Evolutionary conservation across 2,797 vertebrate genomes (phyloP).

Genomic region (Etheostoma perlongum): DNA sequence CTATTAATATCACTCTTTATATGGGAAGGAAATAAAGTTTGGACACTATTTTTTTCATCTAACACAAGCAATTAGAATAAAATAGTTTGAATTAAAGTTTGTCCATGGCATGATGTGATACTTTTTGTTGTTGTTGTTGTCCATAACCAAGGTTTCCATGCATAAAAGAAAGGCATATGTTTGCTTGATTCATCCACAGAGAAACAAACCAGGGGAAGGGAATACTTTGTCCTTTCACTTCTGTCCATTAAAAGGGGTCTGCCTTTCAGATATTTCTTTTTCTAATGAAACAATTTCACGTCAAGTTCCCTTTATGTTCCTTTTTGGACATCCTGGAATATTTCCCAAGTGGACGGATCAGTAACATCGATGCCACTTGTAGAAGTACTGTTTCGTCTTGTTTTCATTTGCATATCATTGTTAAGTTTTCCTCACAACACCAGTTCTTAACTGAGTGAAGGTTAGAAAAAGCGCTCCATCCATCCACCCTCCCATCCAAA

Average conservation of each 20-base stretch:
- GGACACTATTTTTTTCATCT: slow-evolving; percentile 62
- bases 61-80: slow-evolving; percentile 70
- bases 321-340: slow-evolving; percentile 81
- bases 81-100: slow-evolving; percentile 53
- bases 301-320: slow-evolving; percentile 81
- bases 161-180: slow-evolving; percentile 67
- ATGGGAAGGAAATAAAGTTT: slow-evolving; percentile 72
- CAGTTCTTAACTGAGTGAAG: slow-evolving; percentile 60
- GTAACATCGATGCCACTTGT: slow-evolving; percentile 78
- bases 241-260: slow-evolving; percentile 70
- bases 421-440: slow-evolving; percentile 54
- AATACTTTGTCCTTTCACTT: slow-evolving; percentile 64
- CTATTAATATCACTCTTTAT: slow-evolving; percentile 78
- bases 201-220: slow-evolving; percentile 84
- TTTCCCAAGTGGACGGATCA: slow-evolving; percentile 86
- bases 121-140: slow-evolving; percentile 34
- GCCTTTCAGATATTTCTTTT: slow-evolving; percentile 49
- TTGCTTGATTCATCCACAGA: slow-evolving; percentile 84
- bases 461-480: slow-evolving; percentile 58
- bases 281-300: slow-evolving; percentile 68
- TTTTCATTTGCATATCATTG: slow-evolving; percentile 44
- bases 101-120: slow-evolving; percentile 44
- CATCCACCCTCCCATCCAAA: slow-evolving; percentile 61
- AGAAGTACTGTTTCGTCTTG: slow-evolving; percentile 56
- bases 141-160: slow-evolving; percentile 56